Evolutionary conservation across 2,797 vertebrate species (phyloP).

Genomic region (Todus mexicanus): DNA sequence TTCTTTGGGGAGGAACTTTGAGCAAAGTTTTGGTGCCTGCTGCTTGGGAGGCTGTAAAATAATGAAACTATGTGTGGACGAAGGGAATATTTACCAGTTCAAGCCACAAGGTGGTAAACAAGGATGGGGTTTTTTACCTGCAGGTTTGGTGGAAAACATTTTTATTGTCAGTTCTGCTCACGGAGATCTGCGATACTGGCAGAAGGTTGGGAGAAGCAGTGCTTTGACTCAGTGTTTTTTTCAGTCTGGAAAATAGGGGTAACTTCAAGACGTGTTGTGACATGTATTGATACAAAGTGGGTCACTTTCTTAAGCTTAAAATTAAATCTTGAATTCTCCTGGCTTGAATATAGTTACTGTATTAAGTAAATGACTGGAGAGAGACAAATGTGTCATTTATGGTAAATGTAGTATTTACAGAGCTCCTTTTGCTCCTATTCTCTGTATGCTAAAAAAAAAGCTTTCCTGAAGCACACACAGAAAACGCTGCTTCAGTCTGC

Average conservation of each 20-base stretch:
- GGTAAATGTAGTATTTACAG: background rate
- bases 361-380: background rate
- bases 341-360: background rate
- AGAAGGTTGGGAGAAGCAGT: background rate
- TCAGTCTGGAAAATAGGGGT: background rate
- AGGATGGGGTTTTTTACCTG: background rate
- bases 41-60: background rate
- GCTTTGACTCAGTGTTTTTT: background rate
- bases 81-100: background rate
- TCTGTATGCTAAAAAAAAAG: background rate
- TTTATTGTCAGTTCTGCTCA: background rate
- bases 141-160: background rate
- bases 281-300: background rate
- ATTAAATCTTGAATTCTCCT: background rate
- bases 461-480: background rate
- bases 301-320: background rate
- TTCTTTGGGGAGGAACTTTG: slow-evolving; percentile 38
- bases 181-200: background rate
- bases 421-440: background rate
- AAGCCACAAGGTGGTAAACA: slow-evolving; percentile 49
- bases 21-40: slow-evolving; percentile 37
- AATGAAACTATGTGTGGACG: background rate
- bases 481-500: background rate
- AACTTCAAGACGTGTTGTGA: background rate
- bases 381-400: background rate